Evolutionary conservation across 2,113 vertebrate species (phyloP).

Genomic region (Chelonoidis abingdonii): DNA sequence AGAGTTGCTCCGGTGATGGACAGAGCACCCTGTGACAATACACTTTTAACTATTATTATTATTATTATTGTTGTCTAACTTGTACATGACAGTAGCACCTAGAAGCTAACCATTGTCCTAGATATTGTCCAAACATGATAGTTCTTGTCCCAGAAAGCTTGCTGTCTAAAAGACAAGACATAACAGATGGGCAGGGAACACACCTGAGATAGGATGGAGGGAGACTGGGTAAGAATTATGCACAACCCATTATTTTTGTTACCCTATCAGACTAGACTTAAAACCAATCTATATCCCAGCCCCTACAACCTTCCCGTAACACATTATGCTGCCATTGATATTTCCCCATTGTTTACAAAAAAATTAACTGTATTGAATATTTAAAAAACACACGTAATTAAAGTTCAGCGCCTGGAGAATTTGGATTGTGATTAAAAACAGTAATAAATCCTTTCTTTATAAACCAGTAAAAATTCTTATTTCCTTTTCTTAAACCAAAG

Average conservation of each 20-base stretch:
- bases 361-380: not conserved
- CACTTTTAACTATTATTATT: not conserved
- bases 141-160: not conserved
- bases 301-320: not conserved
- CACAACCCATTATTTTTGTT: not conserved
- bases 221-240: not conserved
- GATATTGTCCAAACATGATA: not conserved
- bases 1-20: not conserved
- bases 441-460: not conserved
- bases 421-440: constrained; percentile 1
- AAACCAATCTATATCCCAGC: not conserved
- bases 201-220: not conserved
- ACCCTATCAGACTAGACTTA: not conserved
- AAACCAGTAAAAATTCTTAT: constrained; percentile 9
- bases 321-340: not conserved
- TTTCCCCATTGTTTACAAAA: not conserved
- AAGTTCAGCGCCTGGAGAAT: not conserved
- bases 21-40: not conserved
- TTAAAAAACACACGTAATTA: not conserved
- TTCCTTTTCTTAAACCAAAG: not conserved
- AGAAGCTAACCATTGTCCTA: not conserved
- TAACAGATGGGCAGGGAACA: not conserved
- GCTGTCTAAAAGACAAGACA: not conserved
- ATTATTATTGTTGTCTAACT: not conserved
- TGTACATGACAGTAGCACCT: not conserved